Evolutionary conservation across 1,140 invertebrate species (phyloP).

Genomic region (Panagrolaimus sp.): DNA sequence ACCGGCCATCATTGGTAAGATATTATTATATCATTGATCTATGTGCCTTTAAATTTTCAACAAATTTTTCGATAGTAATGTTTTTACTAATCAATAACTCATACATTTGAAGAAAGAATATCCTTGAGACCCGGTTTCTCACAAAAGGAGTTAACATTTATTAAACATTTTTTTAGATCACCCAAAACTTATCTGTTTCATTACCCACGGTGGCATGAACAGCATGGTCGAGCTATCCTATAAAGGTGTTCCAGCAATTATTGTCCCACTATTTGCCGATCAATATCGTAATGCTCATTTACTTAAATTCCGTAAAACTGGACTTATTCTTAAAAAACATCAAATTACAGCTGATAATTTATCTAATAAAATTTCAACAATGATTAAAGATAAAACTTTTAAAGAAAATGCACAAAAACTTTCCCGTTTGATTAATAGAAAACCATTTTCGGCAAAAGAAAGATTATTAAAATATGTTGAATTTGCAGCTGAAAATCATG

Average conservation of each 20-base stretch:
- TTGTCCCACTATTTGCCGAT: not conserved
- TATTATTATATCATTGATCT: too few species aligned
- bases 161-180: not conserved
- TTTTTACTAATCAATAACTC: too few species aligned
- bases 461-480: not conserved
- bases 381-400: not conserved
- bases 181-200: not conserved
- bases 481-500: not conserved
- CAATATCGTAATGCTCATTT: not conserved
- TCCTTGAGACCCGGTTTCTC: too few species aligned
- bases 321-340: not conserved
- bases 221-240: not conserved
- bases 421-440: not conserved
- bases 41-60: too few species aligned
- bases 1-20: not conserved
- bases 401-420: not conserved
- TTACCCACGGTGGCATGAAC: slow-evolving; percentile 1
- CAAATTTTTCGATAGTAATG: too few species aligned
- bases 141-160: too few species aligned
- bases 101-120: too few species aligned
- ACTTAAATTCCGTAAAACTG: not conserved
- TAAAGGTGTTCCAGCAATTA: not conserved
- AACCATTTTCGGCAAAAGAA: not conserved
- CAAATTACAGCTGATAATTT: not conserved
- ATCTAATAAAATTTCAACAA: not conserved